Conservation (phyloP, 2,888 invertebrate genomes). For the Tenthredo amoena region DNA sequence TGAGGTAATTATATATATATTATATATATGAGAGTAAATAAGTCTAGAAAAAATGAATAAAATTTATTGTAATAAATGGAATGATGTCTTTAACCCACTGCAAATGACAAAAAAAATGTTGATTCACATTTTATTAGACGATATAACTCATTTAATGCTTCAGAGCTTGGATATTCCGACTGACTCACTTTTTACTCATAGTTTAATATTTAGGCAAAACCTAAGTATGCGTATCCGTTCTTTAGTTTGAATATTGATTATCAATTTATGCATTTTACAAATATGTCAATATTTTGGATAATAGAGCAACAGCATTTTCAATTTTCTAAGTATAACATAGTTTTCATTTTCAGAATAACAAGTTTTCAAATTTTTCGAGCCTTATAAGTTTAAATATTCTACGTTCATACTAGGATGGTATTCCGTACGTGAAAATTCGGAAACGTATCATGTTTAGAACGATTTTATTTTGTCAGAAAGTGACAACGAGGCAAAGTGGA, state of each 20-base stretch:
- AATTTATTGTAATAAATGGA: slow-evolving; percentile 32
- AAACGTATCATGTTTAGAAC: not conserved
- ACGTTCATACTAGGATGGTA: slow-evolving; percentile 15
- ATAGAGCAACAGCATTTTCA: not conserved
- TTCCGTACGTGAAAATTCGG: slow-evolving; percentile 22
- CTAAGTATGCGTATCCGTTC: slow-evolving; percentile 2
- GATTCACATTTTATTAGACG: not conserved
- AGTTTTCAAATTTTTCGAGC: slow-evolving; percentile 9
- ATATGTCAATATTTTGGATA: slow-evolving; percentile 17
- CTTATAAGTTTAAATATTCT: slow-evolving; percentile 23
- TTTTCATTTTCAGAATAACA: slow-evolving; percentile 14
- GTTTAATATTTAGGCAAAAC: slow-evolving; percentile 5
- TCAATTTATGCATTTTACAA: slow-evolving; percentile 16
- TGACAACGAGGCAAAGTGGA: not conserved
- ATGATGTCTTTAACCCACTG: slow-evolving; percentile 19
- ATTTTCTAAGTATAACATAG: not conserved
- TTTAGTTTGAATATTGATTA: slow-evolving; percentile 8
- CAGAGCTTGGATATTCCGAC: not conserved
- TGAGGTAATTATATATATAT: slow-evolving; percentile 34
- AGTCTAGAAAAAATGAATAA: slow-evolving; percentile 16
- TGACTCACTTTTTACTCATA: slow-evolving; percentile 1
- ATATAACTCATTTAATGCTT: slow-evolving; percentile 21
- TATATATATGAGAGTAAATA: not conserved
- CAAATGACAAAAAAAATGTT: not conserved
- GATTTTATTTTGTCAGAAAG: slow-evolving; percentile 4